phyloP scores from a whole-genome alignment of 2,888 invertebrate species.

The Dryobotodes eremita region DNA sequence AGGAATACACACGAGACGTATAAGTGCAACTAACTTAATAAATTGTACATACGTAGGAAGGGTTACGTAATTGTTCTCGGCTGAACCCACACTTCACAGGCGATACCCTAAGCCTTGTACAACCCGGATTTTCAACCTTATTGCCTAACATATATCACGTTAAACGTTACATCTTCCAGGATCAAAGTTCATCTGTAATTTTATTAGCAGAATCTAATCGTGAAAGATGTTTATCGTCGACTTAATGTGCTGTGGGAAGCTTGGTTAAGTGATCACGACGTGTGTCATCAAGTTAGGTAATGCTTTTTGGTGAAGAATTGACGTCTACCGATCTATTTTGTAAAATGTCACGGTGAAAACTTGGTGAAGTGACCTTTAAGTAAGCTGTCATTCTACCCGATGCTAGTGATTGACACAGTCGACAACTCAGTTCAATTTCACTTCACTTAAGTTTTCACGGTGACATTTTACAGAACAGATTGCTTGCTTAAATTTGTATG shows the following conservation, averaged over 20 bases:
- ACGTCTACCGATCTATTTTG: neutral
- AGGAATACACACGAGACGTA: neutral
- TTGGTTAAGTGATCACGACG: slow-evolving; percentile 48
- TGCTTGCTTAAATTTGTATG: neutral
- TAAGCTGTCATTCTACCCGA: neutral
- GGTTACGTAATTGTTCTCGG: slow-evolving; percentile 14
- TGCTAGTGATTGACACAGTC: neutral
- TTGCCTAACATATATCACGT: slow-evolving; percentile 52
- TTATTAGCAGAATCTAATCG: slow-evolving; percentile 63
- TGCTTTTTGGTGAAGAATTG: slow-evolving; percentile 16
- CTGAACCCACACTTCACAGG: neutral
- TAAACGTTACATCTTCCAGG: slow-evolving; percentile 57
- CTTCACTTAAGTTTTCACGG: neutral
- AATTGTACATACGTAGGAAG: slow-evolving; percentile 7
- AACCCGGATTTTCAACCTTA: slow-evolving; percentile 49
- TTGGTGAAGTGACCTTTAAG: neutral
- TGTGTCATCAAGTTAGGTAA: slow-evolving; percentile 43
- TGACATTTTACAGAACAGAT: neutral
- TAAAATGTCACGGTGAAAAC: neutral
- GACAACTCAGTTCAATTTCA: neutral
- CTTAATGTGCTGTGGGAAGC: slow-evolving; percentile 57
- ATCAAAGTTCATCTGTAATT: slow-evolving; percentile 64
- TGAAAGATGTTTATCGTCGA: slow-evolving; percentile 59
- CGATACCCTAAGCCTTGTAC: slow-evolving; percentile 13
- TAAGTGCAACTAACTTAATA: neutral